Conservation (phyloP, 2,797 vertebrate species). For the Silurus aristotelis region DNA sequence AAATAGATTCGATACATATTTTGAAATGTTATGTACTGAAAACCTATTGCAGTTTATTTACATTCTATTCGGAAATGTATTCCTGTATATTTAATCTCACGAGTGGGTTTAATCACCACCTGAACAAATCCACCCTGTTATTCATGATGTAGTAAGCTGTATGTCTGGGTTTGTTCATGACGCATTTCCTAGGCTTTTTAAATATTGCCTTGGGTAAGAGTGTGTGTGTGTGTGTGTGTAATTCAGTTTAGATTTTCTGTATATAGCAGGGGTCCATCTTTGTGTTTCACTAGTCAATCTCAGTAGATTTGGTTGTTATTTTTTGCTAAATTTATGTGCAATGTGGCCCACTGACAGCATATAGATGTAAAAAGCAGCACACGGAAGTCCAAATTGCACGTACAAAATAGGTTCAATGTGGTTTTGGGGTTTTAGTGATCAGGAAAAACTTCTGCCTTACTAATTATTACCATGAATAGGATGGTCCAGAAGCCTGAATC, state of each 20-base stretch:
- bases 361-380: constrained; percentile 11
- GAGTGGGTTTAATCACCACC: background rate
- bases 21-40: background rate
- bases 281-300: background rate
- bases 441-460: background rate
- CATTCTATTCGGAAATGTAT: constrained; percentile 3
- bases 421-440: constrained; percentile 7
- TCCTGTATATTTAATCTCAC: background rate
- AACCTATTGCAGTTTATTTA: constrained; percentile 3
- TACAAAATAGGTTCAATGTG: background rate
- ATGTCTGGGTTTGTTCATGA: constrained; percentile 6
- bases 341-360: constrained; percentile 20
- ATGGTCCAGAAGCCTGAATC: constrained; percentile 2
- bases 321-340: constrained; percentile 1
- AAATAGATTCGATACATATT: constrained; percentile 10
- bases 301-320: background rate
- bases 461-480: background rate
- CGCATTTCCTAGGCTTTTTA: background rate
- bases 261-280: background rate
- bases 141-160: background rate
- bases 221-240: background rate
- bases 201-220: background rate
- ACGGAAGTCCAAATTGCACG: constrained; percentile 23
- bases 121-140: background rate
- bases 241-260: constrained; percentile 16